These are phyloP conservation scores for Vandiemenella viatica DNA, from an alignment of 2,888 invertebrate genomes.

Conservation along the genomic window DNA sequence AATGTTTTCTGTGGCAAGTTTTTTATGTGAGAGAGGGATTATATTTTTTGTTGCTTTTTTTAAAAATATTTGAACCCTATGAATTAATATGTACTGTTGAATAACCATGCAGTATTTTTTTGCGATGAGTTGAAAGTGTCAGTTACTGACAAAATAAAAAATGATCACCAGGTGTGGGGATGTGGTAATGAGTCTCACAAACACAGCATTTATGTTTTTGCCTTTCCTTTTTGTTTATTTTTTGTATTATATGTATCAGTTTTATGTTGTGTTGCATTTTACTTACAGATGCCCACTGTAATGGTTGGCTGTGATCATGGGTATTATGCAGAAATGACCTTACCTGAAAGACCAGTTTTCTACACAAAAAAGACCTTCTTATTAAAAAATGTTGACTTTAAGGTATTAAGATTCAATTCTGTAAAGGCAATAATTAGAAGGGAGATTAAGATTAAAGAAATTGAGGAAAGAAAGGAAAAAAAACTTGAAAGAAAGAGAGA, in stretches of 20 bases:
- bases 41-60: too few relatives aligned
- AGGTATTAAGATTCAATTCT: conserved; percentile 35
- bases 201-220: not conserved
- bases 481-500: conserved; percentile 36
- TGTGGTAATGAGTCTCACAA: too few relatives aligned
- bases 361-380: conserved; percentile 34
- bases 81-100: too few relatives aligned
- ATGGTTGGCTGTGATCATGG: conserved; percentile 40
- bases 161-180: too few relatives aligned
- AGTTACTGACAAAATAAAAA: too few relatives aligned
- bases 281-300: conserved; percentile 27
- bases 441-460: conserved; percentile 41
- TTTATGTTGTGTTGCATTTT: not conserved
- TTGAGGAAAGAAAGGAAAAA: conserved; percentile 34
- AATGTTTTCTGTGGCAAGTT: too few relatives aligned
- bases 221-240: not conserved
- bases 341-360: conserved; percentile 29
- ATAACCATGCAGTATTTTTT: too few relatives aligned
- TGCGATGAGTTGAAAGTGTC: too few relatives aligned
- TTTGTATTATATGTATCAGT: not conserved
- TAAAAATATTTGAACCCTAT: too few relatives aligned
- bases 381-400: conserved; percentile 25
- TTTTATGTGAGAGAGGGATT: too few relatives aligned
- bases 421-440: conserved; percentile 42
- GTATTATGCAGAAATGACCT: conserved; percentile 35